Evolutionary conservation across 2,888 invertebrate genomes (phyloP), one percentile per base, ranked within the genome.

Genomic region (Cyclophora punctaria): DNA sequence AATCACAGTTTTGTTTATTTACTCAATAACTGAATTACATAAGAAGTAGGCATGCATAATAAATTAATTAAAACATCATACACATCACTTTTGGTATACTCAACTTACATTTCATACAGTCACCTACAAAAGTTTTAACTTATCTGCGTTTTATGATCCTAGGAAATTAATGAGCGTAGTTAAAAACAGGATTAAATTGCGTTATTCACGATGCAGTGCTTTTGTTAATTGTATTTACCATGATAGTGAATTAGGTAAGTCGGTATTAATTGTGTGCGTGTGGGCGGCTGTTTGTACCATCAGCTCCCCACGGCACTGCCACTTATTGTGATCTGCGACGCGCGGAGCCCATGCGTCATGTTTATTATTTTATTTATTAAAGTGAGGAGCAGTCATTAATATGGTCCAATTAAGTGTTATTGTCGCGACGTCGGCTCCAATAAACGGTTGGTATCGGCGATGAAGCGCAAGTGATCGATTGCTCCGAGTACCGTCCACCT

Each of bases 341-440:
- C 59, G 68, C 63, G 59, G 68, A 67, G 75, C 71, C 71, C 67
- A 68, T 76, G 71, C 68, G 71, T 80, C 78, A 78, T 82, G 68
- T 79, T 78, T 81, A 80, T 80, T 82, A 81, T 80, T 79, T 81
- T 83, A 78, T 79, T 37, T 79, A 83, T 78, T 78, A 80, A 83
- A 52, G 41, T 48, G 47, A 51, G 83, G 77, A 75, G 68, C 71
- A 62, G 67, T 78, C 80, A 80, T 83, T 83, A 84, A 85, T 83
- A 80, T 75, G 74, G 58, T 73, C 80, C 87, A 84, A 87, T 88
- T 83, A 85, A 80, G 64, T 85, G 20, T 83, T 81, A 85, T 81
- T 81, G 82, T 83, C 78, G 71, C 75, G 70, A 77, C 73, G 79
- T 80, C 78, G 75, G 72, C 76, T 79, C 70, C 78, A 82, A 83